Percentiles rank a stretch among this genome's conserved stretches.
phyloP scores from a whole-genome alignment of 2,113 vertebrate genomes.

The Forbesichthys agassizii region DNA sequence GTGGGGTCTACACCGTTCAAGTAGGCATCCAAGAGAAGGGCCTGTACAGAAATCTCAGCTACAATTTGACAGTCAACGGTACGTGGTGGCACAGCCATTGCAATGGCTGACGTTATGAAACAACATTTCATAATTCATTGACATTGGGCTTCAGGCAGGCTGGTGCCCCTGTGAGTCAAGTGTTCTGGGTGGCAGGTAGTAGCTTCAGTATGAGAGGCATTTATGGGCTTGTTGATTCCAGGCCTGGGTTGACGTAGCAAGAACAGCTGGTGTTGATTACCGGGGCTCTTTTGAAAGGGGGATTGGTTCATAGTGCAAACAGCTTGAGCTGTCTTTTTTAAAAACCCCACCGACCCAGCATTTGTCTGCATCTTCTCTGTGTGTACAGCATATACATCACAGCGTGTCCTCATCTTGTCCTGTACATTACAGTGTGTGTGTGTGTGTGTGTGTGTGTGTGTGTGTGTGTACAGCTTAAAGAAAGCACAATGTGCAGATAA shows the following conservation, averaged over 20 bases:
- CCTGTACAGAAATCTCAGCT: constrained; percentile 80
- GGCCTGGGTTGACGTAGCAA: constrained; percentile 59
- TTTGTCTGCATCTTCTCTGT: constrained; percentile 62
- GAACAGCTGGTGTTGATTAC: constrained; percentile 76
- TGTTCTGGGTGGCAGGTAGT: constrained; percentile 67
- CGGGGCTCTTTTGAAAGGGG: constrained; percentile 64
- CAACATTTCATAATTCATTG: constrained; percentile 3
- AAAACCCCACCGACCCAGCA: constrained; percentile 32
- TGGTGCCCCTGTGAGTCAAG: constrained; percentile 24
- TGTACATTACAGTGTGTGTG: neutral
- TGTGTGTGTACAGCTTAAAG: constrained; percentile 27
- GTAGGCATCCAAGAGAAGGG: constrained; percentile 72
- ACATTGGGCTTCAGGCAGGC: constrained; percentile 10
- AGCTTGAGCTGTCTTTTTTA: constrained; percentile 36
- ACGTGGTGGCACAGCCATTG: constrained; percentile 51
- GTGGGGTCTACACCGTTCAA: constrained; percentile 82
- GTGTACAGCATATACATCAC: constrained; percentile 30
- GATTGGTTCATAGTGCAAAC: constrained; percentile 59
- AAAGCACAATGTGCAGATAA: constrained; percentile 20
- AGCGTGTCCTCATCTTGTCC: constrained; percentile 35
- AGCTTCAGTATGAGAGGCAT: constrained; percentile 69
- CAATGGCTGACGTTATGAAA: constrained; percentile 35
- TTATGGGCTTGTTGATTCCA: constrained; percentile 67
- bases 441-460: neutral
- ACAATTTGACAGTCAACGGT: constrained; percentile 82